Conservation (phyloP, 2,888 invertebrate genomes). For the Heliconius charithonia region DNA sequence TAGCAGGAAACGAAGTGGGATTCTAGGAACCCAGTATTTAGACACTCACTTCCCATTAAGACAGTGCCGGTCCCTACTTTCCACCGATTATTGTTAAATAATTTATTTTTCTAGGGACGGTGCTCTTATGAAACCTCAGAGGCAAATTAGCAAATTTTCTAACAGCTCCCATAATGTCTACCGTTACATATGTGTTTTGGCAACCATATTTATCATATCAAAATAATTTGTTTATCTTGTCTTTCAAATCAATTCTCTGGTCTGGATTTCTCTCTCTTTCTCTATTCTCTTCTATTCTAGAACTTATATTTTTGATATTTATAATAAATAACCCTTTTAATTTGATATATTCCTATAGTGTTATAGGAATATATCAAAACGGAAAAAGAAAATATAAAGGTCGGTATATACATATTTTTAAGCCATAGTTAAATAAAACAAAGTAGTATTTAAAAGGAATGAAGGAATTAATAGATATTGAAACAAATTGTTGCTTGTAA, state of each 20-base stretch:
- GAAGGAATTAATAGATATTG: too few relatives aligned
- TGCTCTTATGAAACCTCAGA: conserved; percentile 57
- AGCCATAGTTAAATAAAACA: not conserved
- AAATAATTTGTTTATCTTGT: conserved; percentile 85
- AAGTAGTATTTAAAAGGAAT: too few relatives aligned
- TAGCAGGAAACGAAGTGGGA: too few relatives aligned
- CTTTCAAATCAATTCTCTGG: too few relatives aligned
- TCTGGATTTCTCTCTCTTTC: too few relatives aligned
- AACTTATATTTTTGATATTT: conserved; percentile 65
- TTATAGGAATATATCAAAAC: conserved; percentile 59
- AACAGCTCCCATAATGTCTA: conserved; percentile 66
- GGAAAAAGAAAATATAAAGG: conserved; percentile 28
- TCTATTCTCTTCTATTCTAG: conserved; percentile 72
- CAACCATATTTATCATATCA: conserved; percentile 86
- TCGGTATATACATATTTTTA: conserved; percentile 50
- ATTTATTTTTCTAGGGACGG: conserved; percentile 55
- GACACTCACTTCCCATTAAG: too few relatives aligned
- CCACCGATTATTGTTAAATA: not conserved
- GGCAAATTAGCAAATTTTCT: conserved; percentile 72
- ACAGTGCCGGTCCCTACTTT: too few relatives aligned
- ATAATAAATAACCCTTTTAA: conserved; percentile 59
- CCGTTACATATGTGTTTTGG: conserved; percentile 84
- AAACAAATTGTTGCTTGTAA: too few relatives aligned
- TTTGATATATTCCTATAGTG: conserved; percentile 20
- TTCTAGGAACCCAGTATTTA: too few relatives aligned